A percentile compares a stretch with the other conserved stretches of the same genome.
These are phyloP conservation scores for Aptenodytes patagonicus DNA, from an alignment of 2,113 vertebrate species.

Conservation along the genomic window DNA sequence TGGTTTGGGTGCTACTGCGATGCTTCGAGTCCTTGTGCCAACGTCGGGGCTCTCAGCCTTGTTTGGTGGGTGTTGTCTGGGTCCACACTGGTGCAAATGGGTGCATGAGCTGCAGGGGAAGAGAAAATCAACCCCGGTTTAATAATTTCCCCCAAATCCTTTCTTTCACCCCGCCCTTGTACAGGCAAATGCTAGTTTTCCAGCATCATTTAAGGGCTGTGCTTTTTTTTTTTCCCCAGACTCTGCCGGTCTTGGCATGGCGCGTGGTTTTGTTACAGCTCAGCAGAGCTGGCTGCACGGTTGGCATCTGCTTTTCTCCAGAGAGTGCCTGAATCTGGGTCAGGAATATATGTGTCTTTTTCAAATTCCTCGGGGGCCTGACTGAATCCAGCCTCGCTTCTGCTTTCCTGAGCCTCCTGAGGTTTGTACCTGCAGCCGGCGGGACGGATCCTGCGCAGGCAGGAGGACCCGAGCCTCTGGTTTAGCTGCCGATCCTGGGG, in stretches of 20 bases:
- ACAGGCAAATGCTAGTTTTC: fast-evolving
- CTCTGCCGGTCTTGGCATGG: background rate
- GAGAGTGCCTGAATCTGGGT: constrained; percentile 61
- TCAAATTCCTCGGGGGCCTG: constrained; percentile 1
- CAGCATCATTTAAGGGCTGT: background rate
- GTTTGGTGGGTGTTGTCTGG: background rate
- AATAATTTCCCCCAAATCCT: background rate
- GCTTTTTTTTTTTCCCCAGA: background rate
- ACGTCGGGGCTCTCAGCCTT: background rate
- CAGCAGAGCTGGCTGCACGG: constrained; percentile 27
- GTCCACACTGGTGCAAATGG: background rate
- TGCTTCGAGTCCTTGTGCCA: background rate
- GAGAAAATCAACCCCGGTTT: background rate
- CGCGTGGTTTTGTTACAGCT: constrained; percentile 38
- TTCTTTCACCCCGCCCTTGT: background rate
- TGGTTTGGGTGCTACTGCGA: background rate
- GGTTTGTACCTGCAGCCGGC: background rate
- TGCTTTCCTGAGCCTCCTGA: background rate
- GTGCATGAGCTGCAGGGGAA: background rate
- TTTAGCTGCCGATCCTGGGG: background rate
- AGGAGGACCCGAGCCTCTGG: background rate
- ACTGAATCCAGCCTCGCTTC: background rate
- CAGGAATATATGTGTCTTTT: constrained; percentile 47
- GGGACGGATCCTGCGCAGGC: background rate
- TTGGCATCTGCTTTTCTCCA: constrained; percentile 60